These are phyloP conservation scores for Eucriotettix oculatus DNA, from an alignment of 2,888 invertebrate species.

Conservation along the genomic window DNA sequence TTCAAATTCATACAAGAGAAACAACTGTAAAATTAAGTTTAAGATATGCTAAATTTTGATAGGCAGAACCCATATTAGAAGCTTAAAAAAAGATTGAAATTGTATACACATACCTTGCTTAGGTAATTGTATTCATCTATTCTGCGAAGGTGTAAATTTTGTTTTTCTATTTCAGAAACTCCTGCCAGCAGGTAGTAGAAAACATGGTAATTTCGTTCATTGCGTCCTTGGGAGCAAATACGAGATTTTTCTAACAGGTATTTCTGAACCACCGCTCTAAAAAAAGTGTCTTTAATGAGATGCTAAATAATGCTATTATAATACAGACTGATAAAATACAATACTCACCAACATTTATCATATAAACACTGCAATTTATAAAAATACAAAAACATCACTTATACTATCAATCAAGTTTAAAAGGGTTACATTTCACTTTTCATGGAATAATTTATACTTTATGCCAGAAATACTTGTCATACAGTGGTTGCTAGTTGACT, in stretches of 20 bases:
- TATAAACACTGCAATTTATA: background rate
- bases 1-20: too few species aligned
- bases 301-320: too few species aligned
- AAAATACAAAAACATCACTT: background rate
- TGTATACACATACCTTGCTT: slow-evolving; percentile 40
- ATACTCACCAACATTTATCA: background rate
- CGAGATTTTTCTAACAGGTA: slow-evolving; percentile 89
- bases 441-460: too few species aligned
- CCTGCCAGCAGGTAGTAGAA: slow-evolving; percentile 91
- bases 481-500: too few species aligned
- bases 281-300: slow-evolving; percentile 16
- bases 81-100: background rate
- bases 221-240: slow-evolving; percentile 83
- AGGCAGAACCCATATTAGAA: background rate
- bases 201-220: slow-evolving; percentile 93
- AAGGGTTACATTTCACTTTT: too few species aligned
- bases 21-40: too few species aligned
- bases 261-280: slow-evolving; percentile 83
- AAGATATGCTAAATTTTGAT: background rate
- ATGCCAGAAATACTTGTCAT: too few species aligned
- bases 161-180: slow-evolving; percentile 67
- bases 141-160: slow-evolving; percentile 63
- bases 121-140: slow-evolving; percentile 84
- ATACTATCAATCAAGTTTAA: background rate
- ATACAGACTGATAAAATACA: too few species aligned